Evolutionary conservation across 2,113 vertebrate genomes (phyloP).

Genomic region (Nycticryphes semicollaris): DNA sequence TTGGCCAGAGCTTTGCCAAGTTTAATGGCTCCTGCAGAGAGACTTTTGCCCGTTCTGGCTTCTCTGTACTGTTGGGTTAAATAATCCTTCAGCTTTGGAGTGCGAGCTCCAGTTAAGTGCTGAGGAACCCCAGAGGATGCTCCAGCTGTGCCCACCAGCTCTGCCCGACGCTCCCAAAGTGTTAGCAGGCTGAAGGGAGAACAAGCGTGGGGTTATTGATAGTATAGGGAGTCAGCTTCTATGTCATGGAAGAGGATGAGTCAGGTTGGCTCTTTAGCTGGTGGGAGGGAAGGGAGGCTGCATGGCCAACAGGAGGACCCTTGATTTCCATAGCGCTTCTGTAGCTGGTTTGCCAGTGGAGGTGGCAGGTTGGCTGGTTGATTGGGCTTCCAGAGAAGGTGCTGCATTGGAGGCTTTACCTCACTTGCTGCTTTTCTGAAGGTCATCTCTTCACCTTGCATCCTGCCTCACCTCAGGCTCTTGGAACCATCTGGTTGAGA

Average conservation of each 20-base stretch:
- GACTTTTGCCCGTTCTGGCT: background rate
- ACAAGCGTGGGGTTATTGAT: background rate
- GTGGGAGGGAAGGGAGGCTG: background rate
- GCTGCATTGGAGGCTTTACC: background rate
- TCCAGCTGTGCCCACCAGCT: background rate
- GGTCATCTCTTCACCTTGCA: background rate
- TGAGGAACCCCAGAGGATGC: background rate
- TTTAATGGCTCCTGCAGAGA: background rate
- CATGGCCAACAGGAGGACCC: accelerated
- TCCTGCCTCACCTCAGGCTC: background rate
- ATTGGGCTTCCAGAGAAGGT: background rate
- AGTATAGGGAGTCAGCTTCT: background rate
- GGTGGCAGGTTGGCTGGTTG: background rate
- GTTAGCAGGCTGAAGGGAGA: background rate
- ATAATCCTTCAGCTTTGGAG: background rate
- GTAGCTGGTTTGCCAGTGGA: background rate
- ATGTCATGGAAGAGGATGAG: background rate
- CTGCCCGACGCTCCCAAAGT: background rate
- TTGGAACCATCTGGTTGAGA: accelerated
- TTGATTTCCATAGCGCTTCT: background rate
- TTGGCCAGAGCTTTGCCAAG: background rate
- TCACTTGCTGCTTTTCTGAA: background rate
- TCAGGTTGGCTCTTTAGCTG: background rate
- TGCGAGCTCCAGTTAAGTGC: background rate
- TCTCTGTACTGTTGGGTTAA: background rate